Evolutionary conservation across 1,140 invertebrate species (phyloP).

Genomic region (Heliconius eleuchia): DNA sequence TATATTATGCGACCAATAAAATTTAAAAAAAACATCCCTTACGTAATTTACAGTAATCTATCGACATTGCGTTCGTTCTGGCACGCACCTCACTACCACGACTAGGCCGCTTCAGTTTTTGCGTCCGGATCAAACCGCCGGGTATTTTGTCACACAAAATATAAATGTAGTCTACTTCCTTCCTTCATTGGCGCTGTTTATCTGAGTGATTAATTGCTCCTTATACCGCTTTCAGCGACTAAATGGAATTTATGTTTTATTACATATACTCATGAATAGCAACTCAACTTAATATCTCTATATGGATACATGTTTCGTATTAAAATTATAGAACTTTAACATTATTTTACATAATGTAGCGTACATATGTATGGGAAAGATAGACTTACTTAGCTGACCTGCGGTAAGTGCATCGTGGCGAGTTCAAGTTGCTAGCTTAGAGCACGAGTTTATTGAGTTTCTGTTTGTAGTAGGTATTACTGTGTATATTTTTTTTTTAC

Average conservation of each 20-base stretch:
- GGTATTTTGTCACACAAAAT: conserved; percentile 81
- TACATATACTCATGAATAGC: conserved; percentile 11
- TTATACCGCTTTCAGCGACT: conserved; percentile 59
- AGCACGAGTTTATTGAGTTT: background rate
- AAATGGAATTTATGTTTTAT: conserved; percentile 45
- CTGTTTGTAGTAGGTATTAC: background rate
- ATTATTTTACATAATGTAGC: background rate
- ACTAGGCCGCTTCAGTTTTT: conserved; percentile 72
- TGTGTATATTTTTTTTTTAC: background rate
- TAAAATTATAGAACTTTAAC: background rate
- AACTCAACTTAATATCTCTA: conserved; percentile 21
- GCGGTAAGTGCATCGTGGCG: background rate
- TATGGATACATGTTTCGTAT: background rate
- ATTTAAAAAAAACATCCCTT: too few relatives aligned
- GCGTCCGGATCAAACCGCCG: conserved; percentile 77
- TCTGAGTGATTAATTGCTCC: conserved; percentile 76
- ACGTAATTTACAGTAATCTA: background rate
- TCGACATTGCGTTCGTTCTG: background rate
- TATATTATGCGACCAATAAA: background rate
- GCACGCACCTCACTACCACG: conserved; percentile 43
- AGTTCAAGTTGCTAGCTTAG: background rate
- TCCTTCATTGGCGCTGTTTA: conserved; percentile 77
- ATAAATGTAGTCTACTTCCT: conserved; percentile 78
- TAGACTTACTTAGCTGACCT: background rate
- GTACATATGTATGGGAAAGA: background rate